phyloP scores from a whole-genome alignment of 2,797 vertebrate genomes.

The Hydrocynus forskahlii region DNA sequence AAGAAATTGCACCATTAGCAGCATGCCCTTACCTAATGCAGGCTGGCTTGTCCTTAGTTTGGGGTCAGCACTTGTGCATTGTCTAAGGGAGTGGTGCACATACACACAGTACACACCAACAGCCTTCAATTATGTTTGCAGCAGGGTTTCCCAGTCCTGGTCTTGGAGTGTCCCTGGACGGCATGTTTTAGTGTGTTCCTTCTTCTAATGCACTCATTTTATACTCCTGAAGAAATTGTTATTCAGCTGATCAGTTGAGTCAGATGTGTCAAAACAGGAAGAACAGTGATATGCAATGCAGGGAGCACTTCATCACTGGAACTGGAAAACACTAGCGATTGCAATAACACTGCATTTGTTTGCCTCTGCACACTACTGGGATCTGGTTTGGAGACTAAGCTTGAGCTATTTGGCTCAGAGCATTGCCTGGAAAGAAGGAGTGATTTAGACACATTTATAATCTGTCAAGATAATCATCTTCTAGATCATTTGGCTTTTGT shows the following conservation, averaged over 20 bases:
- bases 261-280: neutral
- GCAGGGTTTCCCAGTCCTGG: constrained; percentile 5
- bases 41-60: neutral
- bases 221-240: neutral
- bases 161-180: neutral
- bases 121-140: neutral
- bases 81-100: neutral
- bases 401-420: neutral
- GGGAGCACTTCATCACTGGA: neutral
- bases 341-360: neutral
- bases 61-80: neutral
- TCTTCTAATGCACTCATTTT: neutral
- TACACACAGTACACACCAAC: neutral
- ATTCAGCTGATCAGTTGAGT: neutral
- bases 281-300: neutral
- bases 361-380: neutral
- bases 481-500: neutral
- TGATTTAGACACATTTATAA: neutral
- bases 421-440: neutral
- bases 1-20: constrained; percentile 2
- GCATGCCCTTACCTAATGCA: neutral
- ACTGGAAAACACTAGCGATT: neutral
- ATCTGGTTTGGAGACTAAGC: neutral
- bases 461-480: neutral
- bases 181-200: neutral